Conservation (phyloP, 2,797 vertebrate species). For the Staurois parvus region DNA sequence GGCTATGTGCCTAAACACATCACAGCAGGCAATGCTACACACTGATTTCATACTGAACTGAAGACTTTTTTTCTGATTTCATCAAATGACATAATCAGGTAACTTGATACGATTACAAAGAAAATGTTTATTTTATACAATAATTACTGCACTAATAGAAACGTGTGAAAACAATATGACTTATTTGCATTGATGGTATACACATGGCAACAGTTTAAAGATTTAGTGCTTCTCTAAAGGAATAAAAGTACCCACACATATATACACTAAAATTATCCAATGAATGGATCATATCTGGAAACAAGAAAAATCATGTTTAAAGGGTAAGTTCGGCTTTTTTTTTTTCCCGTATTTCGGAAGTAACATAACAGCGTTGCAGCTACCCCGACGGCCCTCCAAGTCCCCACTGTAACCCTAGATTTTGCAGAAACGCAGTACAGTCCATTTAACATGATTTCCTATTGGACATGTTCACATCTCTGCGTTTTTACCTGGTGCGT, state of each 20-base stretch:
- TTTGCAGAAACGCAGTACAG: too few species aligned
- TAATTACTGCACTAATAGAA: conserved; percentile 21
- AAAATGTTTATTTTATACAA: conserved; percentile 13
- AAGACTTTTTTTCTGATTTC: background rate
- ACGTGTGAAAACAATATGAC: conserved; percentile 24
- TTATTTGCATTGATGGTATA: background rate
- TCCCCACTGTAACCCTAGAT: too few species aligned
- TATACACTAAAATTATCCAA: background rate
- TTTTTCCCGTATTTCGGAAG: too few species aligned
- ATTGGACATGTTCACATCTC: too few species aligned
- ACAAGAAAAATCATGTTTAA: too few species aligned
- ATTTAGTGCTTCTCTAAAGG: background rate
- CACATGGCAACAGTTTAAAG: background rate
- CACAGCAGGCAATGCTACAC: conserved; percentile 32
- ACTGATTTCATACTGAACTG: conserved; percentile 29
- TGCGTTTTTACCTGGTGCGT: too few species aligned
- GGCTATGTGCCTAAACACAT: conserved; percentile 57
- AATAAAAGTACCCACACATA: background rate
- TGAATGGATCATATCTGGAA: background rate
- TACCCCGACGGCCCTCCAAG: too few species aligned
- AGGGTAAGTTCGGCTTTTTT: too few species aligned
- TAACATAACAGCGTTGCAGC: too few species aligned
- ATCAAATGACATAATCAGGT: conserved; percentile 47
- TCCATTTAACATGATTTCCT: too few species aligned
- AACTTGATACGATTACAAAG: conserved; percentile 33